Evolutionary conservation across 2,113 vertebrate genomes (phyloP), one percentile per base, ranked within the genome.

Genomic region (Mellivora capensis): DNA sequence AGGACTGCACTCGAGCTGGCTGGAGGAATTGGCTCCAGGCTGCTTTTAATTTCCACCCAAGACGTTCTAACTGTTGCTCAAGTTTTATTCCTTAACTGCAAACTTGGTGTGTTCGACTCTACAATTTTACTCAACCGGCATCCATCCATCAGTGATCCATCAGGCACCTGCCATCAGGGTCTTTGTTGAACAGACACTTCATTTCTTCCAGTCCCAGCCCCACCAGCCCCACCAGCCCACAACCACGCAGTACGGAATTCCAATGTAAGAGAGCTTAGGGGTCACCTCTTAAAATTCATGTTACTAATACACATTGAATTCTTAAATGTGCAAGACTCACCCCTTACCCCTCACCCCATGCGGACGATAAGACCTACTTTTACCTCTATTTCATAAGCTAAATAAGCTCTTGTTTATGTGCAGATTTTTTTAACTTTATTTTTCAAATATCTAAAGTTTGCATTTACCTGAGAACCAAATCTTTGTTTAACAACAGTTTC

Each of bases 41-140:
- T 39, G 91, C 54, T 57, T 52, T 69, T 57, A 4, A 64, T 93
- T 77, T 52, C 85, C 44, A 18, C 52, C 57, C 90, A n/a, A 52
- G 49, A 64, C 82, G 9, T 71, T 37, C 81, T 88, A 27, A 82
- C 47, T 76, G 76, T 57, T 52, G 88, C 57, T 94, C 72, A 71
- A 95, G 88, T 94, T 96, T 96, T 87, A 39, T 44, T 37, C 44
- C 74, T 77, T 31, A 71, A 47, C 90, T 64, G 12, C 5, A 37
- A 52, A 79, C 59, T 92, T 77, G 54, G 31, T 61, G 31, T 90
- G 49, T 61, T 77, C 85, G 79, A 49, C 72, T 67, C 79, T 61
- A 27, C 61, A 94, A 87, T 85, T 94, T 85, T 23, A 67, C 80
- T 62, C 79, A 83, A 59, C n/a, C 97, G 37, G 82, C 90, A 49